A percentile compares a stretch with the other conserved stretches of the same genome.
These are phyloP conservation scores for Patagioenas fasciata DNA, from an alignment of 2,113 vertebrate species.

Conservation along the genomic window DNA sequence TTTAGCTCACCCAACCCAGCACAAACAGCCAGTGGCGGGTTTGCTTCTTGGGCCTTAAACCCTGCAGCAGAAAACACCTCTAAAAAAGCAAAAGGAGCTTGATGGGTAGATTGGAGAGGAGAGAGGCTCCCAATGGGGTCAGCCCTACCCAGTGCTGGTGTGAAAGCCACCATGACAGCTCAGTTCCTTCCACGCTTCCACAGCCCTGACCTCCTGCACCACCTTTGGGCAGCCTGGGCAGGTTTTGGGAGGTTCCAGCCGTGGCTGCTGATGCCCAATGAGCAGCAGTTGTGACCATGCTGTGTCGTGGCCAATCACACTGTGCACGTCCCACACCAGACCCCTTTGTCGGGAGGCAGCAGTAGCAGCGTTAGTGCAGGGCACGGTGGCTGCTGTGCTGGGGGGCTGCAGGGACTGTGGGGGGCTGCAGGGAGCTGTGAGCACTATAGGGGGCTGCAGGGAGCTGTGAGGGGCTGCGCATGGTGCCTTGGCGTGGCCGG, in stretches of 20 bases:
- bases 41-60: not conserved
- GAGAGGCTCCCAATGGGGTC: not conserved
- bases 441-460: no score
- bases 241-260: not conserved
- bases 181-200: not conserved
- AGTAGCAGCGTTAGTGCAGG: fast-evolving
- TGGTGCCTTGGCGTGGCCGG: not conserved
- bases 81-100: not conserved
- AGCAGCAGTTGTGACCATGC: not conserved
- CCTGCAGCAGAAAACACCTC: not conserved
- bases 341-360: fast-evolving
- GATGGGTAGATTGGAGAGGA: fast-evolving
- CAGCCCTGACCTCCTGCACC: not conserved
- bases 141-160: not conserved
- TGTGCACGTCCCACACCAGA: fast-evolving
- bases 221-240: not conserved
- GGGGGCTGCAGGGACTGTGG: not conserved
- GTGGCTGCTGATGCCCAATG: not conserved
- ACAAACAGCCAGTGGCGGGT: not conserved
- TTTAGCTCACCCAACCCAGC: not conserved
- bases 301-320: fast-evolving
- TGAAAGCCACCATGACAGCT: not conserved
- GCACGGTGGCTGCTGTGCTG: not conserved
- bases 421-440: not conserved
- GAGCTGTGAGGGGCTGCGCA: not conserved